Conservation (phyloP, 53 echinoderm and acorn worm species). For the Temnopleurus reevesii region DNA sequence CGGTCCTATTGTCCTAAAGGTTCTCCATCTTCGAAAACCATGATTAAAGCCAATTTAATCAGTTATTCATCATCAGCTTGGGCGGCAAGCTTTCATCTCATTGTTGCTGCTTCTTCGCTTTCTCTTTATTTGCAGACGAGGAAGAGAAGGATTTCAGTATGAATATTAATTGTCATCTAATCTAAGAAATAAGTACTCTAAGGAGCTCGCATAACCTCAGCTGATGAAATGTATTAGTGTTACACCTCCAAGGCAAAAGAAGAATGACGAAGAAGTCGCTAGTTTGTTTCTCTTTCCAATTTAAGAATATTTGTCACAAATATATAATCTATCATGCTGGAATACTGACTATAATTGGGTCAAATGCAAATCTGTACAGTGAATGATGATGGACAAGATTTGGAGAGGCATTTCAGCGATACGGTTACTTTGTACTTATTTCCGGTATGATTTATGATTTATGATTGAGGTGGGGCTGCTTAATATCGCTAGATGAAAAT, state of each 20-base stretch:
- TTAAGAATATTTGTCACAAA: not conserved
- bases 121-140: slow-evolving; percentile 9
- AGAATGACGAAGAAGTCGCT: not conserved
- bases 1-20: slow-evolving; percentile 39
- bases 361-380: not conserved
- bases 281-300: not conserved
- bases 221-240: not conserved
- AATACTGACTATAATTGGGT: not conserved
- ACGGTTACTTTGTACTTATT: not conserved
- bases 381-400: not conserved
- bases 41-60: slow-evolving; percentile 43
- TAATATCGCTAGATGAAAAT: not conserved
- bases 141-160: not conserved
- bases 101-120: not conserved
- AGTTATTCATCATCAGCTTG: slow-evolving; percentile 12
- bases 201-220: too few relatives aligned
- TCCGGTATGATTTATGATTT: not conserved
- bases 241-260: not conserved
- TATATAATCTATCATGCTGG: not conserved
- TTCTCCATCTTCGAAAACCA: not conserved
- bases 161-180: not conserved
- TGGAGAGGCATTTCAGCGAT: not conserved
- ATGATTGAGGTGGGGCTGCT: not conserved
- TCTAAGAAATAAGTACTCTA: not conserved
- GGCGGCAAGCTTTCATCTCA: slow-evolving; percentile 30